These are phyloP conservation scores for Synergus gifuensis DNA, from an alignment of 2,888 invertebrate species.

Conservation along the genomic window DNA sequence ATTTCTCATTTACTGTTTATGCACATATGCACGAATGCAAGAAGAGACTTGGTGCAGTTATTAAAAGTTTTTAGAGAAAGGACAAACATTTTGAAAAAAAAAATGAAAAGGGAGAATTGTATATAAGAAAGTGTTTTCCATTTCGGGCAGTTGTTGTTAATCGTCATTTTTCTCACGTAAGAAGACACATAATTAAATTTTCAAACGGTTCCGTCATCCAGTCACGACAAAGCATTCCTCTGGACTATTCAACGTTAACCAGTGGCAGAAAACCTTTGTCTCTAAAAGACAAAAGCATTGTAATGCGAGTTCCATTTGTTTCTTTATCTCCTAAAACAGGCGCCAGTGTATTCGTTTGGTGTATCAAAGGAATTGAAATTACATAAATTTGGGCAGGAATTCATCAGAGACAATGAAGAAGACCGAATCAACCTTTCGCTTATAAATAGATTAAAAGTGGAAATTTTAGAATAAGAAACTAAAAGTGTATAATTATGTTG, in stretches of 20 bases:
- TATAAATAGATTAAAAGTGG: background rate
- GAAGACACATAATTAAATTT: slow-evolving; percentile 24
- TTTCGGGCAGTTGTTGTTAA: background rate
- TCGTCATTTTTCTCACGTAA: slow-evolving; percentile 30
- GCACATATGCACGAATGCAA: background rate
- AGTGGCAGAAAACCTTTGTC: slow-evolving; percentile 40
- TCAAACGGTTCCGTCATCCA: slow-evolving; percentile 32
- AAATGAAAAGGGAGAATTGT: background rate
- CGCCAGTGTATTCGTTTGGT: background rate
- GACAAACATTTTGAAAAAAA: background rate
- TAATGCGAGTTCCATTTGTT: slow-evolving; percentile 31
- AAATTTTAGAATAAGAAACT: background rate
- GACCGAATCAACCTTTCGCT: no score
- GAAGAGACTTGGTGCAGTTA: no score
- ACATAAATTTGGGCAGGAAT: background rate
- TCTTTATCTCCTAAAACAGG: slow-evolving; percentile 8
- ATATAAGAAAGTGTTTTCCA: slow-evolving; percentile 1
- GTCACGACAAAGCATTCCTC: slow-evolving; percentile 36
- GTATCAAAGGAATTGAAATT: background rate
- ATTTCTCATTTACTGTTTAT: background rate
- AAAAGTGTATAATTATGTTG: no score
- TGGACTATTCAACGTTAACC: slow-evolving; percentile 34
- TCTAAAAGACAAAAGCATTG: slow-evolving; percentile 33
- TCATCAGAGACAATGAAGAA: background rate
- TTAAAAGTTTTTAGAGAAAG: background rate